Percentiles rank a stretch among this genome's conserved stretches.
These are phyloP conservation scores for Sinelater perroti DNA, from an alignment of 2,888 invertebrate genomes.

Conservation along the genomic window DNA sequence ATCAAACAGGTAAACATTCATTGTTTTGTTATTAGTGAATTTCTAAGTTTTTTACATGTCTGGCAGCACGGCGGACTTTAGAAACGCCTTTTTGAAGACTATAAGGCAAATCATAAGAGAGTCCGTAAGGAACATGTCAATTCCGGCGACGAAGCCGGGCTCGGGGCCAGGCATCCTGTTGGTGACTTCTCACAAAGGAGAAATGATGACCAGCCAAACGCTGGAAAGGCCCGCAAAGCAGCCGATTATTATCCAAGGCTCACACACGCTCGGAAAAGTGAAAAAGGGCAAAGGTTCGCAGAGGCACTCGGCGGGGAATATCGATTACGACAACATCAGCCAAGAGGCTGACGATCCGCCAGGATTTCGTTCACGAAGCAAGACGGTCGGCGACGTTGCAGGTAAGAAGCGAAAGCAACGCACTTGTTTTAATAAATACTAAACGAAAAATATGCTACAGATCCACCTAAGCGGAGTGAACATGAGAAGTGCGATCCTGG, in stretches of 20 bases:
- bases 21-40: too few species aligned
- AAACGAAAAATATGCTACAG: slow-evolving; percentile 35
- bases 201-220: slow-evolving; percentile 64
- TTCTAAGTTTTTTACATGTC: slow-evolving; percentile 21
- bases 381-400: slow-evolving; percentile 87
- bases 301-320: slow-evolving; percentile 83
- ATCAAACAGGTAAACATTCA: slow-evolving; percentile 88
- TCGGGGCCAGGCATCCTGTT: slow-evolving; percentile 61
- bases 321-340: slow-evolving; percentile 83
- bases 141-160: slow-evolving; percentile 79
- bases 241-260: slow-evolving; percentile 71
- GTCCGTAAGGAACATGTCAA: slow-evolving; percentile 96
- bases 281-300: slow-evolving; percentile 80
- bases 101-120: slow-evolving; percentile 97
- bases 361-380: slow-evolving; percentile 83
- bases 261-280: slow-evolving; percentile 84
- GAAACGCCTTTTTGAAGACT: slow-evolving; percentile 96
- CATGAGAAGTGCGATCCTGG: slow-evolving; percentile 73
- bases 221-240: slow-evolving; percentile 65
- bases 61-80: slow-evolving; percentile 90
- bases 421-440: not conserved
- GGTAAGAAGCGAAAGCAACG: slow-evolving; percentile 62
- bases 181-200: slow-evolving; percentile 58
- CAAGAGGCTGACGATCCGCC: slow-evolving; percentile 76
- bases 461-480: slow-evolving; percentile 59